These are phyloP conservation scores for Thaumatotibia leucotreta DNA, from an alignment of 1,140 invertebrate species.

Conservation along the genomic window DNA sequence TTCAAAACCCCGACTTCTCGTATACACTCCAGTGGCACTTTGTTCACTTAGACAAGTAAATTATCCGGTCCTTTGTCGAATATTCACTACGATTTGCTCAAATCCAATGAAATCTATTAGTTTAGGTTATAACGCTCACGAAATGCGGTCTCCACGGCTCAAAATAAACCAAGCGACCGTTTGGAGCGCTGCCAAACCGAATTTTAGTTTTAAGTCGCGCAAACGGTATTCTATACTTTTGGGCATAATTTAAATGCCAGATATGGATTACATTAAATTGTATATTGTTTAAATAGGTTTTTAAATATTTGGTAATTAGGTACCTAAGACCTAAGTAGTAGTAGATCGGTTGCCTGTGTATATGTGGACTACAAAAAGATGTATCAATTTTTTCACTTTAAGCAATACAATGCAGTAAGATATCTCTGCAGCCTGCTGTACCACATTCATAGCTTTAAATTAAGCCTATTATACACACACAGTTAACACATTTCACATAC, in stretches of 20 bases:
- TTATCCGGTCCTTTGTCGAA: neutral
- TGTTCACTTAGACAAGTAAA: neutral
- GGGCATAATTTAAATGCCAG: neutral
- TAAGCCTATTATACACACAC: too few species aligned
- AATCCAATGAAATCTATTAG: conserved; percentile 55
- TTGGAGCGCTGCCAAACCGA: conserved; percentile 13
- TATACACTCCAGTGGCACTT: neutral
- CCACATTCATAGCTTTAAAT: too few species aligned
- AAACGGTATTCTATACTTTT: neutral
- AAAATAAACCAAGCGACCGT: conserved; percentile 36
- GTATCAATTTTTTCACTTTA: too few species aligned
- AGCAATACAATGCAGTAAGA: too few species aligned
- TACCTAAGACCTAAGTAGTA: too few species aligned
- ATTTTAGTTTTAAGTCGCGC: neutral
- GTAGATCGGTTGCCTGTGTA: too few species aligned
- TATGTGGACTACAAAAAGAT: too few species aligned
- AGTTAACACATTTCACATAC: too few species aligned
- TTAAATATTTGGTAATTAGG: too few species aligned
- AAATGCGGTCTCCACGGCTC: conserved; percentile 35
- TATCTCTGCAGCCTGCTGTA: too few species aligned
- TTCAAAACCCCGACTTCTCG: neutral
- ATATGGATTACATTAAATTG: too few species aligned
- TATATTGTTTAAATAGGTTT: too few species aligned
- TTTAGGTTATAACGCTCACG: conserved; percentile 60
- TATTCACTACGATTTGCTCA: conserved; percentile 21